Percentiles rank a stretch among this genome's conserved stretches.
Conservation (phyloP, 2,888 invertebrate genomes). For the Lampropteryx suffumata region DNA sequence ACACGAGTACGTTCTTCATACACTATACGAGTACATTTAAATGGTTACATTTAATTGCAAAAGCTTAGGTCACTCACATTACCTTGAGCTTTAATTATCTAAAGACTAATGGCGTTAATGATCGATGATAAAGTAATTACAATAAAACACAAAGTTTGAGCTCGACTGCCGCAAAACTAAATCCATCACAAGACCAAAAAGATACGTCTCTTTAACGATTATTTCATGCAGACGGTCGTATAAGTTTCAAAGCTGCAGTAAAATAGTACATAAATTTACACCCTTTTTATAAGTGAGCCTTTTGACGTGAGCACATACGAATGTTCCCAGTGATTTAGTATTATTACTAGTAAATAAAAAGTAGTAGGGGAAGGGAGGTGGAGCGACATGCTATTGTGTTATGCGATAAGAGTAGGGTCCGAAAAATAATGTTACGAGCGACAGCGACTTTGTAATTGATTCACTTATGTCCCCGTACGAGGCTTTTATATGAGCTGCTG, state of each 20-base stretch:
- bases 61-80: not conserved
- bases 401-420: constrained; percentile 66
- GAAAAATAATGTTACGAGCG: constrained; percentile 65
- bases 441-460: constrained; percentile 75
- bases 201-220: constrained; percentile 38
- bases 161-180: constrained; percentile 7
- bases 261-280: constrained; percentile 61
- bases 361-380: constrained; percentile 82
- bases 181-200: constrained; percentile 29
- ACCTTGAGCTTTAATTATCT: constrained; percentile 2
- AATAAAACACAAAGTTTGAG: constrained; percentile 2
- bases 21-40: too few relatives aligned
- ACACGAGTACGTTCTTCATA: too few relatives aligned
- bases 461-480: constrained; percentile 69
- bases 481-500: constrained; percentile 33
- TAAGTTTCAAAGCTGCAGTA: constrained; percentile 34
- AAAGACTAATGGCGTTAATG: constrained; percentile 7
- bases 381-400: constrained; percentile 76
- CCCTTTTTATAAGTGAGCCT: constrained; percentile 61
- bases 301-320: constrained; percentile 61
- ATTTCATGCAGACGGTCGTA: constrained; percentile 44
- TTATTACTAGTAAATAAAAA: constrained; percentile 82
- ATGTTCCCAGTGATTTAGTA: constrained; percentile 75
- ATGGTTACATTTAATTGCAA: too few relatives aligned
- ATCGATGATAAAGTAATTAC: constrained; percentile 4